Evolutionary conservation across 2,797 vertebrate genomes (phyloP).

Genomic region (Gastrophryne carolinensis): DNA sequence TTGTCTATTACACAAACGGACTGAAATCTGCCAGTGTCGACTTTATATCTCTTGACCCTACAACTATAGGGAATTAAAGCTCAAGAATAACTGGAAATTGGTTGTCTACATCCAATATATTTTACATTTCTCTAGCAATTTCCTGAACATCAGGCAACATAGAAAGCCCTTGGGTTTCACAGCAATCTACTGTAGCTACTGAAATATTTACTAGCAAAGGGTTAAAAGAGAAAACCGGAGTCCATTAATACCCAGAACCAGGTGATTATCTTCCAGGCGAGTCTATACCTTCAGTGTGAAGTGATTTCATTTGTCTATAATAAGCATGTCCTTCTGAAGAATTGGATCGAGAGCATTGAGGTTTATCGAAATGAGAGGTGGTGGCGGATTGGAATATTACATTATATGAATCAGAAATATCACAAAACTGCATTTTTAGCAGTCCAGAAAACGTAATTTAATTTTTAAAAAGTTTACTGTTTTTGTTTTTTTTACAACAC

Average conservation of each 20-base stretch:
- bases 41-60: no score
- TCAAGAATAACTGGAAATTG: no score
- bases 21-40: no score
- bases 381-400: constrained; percentile 12
- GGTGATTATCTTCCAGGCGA: constrained; percentile 53
- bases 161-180: constrained; percentile 2
- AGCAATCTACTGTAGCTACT: constrained; percentile 6
- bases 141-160: background rate
- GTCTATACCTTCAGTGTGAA: constrained; percentile 65
- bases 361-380: constrained; percentile 28
- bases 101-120: no score
- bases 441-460: constrained; percentile 3
- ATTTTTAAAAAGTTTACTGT: background rate
- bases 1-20: no score
- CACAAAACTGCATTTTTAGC: background rate
- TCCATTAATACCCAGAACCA: constrained; percentile 41
- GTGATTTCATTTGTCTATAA: constrained; percentile 66
- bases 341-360: constrained; percentile 55
- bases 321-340: constrained; percentile 61
- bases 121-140: constrained; percentile 18
- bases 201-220: constrained; percentile 7
- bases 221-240: constrained; percentile 32
- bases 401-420: constrained; percentile 25
- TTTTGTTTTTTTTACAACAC: background rate
- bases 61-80: no score